Base-by-base conservation (phyloP, 2,797 vertebrate genomes). In the Falco cherrug region DNA sequence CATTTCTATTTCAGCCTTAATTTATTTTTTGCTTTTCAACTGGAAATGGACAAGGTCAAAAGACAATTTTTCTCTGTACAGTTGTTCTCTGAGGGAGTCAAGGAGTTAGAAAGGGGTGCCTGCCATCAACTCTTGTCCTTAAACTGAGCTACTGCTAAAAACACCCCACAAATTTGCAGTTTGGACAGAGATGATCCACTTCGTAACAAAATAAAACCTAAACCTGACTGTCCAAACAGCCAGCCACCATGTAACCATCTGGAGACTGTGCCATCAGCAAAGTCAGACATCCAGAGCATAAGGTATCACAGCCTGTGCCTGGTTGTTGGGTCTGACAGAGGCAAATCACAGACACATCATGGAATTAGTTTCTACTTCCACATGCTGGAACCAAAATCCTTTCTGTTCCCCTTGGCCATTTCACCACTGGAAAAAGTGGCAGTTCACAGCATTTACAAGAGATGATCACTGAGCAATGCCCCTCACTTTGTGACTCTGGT, bases 121-220 rank as follows among this genome's bases (percentile, higher is more conserved):
- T 53, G 56, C 33, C 48, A 75, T 33, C 33, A 76, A 45, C 31
- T 53, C 35, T 45, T 60, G 26, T 45, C 48, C 22, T 83, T 56
- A 91, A 79, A 37, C 10, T 60, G 24, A 67, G 19, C 31, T 67
- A 50, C 11, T 51, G 17, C 10, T 35, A 50, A 81, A 50, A 75
- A 15, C 0, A 1, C 0, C 5, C 4, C 16, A 29, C 5, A 76
- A 1, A 73, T 64, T 9, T 61, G 33, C 11, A 28, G 4, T 90
- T 51, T 78, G 50, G 17, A 48, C 65, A 76, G n/a, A 13, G 20
- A 56, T 33, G 16, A 15, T 74, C 43, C 91, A 29, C 53, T 90
- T 33, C 64, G 28, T 33, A 78, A 64, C 37, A 57, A 43, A 2
- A 57, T 5, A 71, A 64, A 84, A 13, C 8, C 11, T 75, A 77